Evolutionary conservation across 2,113 vertebrate genomes (phyloP).

Genomic region (Amia ocellicauda): DNA sequence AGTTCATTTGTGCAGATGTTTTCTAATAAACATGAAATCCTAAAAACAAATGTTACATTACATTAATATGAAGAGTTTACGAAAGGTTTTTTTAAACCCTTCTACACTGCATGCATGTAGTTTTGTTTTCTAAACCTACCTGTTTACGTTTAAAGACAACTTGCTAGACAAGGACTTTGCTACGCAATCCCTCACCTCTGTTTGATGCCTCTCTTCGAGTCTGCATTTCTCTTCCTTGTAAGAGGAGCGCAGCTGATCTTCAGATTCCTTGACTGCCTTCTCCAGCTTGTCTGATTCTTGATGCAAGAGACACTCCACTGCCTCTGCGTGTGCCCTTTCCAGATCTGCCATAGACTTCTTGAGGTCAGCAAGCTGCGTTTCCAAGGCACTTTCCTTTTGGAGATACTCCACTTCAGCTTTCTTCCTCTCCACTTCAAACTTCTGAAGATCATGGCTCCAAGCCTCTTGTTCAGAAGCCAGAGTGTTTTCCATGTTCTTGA

Average conservation of each 20-base stretch:
- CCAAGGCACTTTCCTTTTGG: constrained; percentile 48
- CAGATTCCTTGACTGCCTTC: constrained; percentile 43
- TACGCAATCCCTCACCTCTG: constrained; percentile 42
- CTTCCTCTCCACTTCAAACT: constrained; percentile 54
- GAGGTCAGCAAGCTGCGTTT: constrained; percentile 45
- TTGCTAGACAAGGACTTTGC: not conserved
- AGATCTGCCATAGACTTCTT: constrained; percentile 44
- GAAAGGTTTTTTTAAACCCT: too few relatives aligned
- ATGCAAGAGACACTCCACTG: constrained; percentile 43
- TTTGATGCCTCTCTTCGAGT: constrained; percentile 48
- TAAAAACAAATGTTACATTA: too few relatives aligned
- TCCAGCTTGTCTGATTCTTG: constrained; percentile 37
- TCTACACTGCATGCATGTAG: too few relatives aligned
- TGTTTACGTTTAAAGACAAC: too few relatives aligned
- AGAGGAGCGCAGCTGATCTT: constrained; percentile 29
- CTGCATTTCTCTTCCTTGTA: constrained; percentile 49
- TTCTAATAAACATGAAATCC: too few relatives aligned
- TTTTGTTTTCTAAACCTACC: too few relatives aligned
- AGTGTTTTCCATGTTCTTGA: constrained; percentile 57
- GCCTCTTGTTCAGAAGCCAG: constrained; percentile 60
- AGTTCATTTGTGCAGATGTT: too few relatives aligned
- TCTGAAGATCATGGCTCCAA: constrained; percentile 58
- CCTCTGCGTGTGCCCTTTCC: constrained; percentile 41
- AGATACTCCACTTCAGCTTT: constrained; percentile 58
- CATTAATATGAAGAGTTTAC: too few relatives aligned